These are phyloP conservation scores for Reticulitermes lucifugus DNA, from an alignment of 2,888 invertebrate genomes.

Conservation along the genomic window DNA sequence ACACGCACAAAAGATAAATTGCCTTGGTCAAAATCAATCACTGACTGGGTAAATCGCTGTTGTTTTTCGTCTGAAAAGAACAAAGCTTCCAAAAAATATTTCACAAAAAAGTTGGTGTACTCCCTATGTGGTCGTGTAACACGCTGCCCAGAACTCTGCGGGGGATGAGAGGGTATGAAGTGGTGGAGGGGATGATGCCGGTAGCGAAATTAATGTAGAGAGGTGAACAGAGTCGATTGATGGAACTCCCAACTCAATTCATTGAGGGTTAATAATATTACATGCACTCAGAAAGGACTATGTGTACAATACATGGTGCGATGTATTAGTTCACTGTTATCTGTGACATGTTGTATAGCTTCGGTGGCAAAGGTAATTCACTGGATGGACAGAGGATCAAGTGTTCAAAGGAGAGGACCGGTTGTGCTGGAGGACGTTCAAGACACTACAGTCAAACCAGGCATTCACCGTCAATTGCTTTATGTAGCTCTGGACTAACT, in stretches of 20 bases:
- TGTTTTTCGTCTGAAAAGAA: slow-evolving; percentile 30
- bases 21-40: slow-evolving; percentile 38
- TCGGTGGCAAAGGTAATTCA: slow-evolving; percentile 4
- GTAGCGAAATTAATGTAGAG: slow-evolving; percentile 11
- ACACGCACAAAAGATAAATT: slow-evolving; percentile 39
- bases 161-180: background rate
- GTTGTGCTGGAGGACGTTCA: background rate
- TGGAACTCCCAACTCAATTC: slow-evolving; percentile 9
- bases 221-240: slow-evolving; percentile 1
- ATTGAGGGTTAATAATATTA: slow-evolving; percentile 16
- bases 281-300: slow-evolving; percentile 8
- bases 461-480: background rate
- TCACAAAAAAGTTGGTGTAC: background rate
- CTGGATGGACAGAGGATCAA: background rate
- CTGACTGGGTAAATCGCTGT: slow-evolving; percentile 28
- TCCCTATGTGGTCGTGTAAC: slow-evolving; percentile 13
- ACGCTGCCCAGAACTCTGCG: slow-evolving; percentile 3
- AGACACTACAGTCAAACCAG: background rate
- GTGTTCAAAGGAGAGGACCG: background rate
- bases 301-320: background rate
- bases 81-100: slow-evolving; percentile 22
- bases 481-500: background rate
- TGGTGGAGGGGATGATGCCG: background rate
- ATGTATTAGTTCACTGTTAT: slow-evolving; percentile 10
- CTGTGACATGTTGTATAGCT: slow-evolving; percentile 5